These are phyloP conservation scores for Netelia melanura DNA, from an alignment of 2,888 invertebrate species.

Conservation along the genomic window DNA sequence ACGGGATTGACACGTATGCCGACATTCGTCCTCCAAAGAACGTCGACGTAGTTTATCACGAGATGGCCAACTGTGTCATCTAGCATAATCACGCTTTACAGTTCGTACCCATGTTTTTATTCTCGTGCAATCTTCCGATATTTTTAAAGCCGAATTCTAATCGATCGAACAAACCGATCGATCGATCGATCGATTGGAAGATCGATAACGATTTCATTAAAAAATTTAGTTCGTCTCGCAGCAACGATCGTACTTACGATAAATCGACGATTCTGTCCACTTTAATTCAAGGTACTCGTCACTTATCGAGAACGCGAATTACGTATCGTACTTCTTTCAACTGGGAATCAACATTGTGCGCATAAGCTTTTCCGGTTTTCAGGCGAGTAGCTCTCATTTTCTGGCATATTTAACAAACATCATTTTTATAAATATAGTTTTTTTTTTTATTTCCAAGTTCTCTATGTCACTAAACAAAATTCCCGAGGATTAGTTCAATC, in stretches of 20 bases:
- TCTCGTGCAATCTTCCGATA: background rate
- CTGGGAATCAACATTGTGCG: slow-evolving; percentile 75
- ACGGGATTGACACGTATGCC: slow-evolving; percentile 60
- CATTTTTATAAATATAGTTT: too few relatives aligned
- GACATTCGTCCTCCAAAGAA: slow-evolving; percentile 65
- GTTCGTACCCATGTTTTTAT: slow-evolving; percentile 36
- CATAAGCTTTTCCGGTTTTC: slow-evolving; percentile 75
- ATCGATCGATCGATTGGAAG: background rate
- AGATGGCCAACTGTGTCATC: slow-evolving; percentile 68
- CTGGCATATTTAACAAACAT: background rate
- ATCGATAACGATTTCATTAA: background rate
- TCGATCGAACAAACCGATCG: background rate
- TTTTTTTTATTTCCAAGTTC: too few relatives aligned
- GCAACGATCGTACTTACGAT: background rate
- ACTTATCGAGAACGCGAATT: slow-evolving; percentile 70
- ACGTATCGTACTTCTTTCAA: slow-evolving; percentile 74
- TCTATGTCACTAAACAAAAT: too few relatives aligned
- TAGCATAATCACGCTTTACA: slow-evolving; percentile 69
- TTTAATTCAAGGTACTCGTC: slow-evolving; percentile 69
- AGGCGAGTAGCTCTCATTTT: slow-evolving; percentile 66
- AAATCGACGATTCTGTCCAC: background rate
- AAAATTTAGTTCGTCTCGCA: too few relatives aligned
- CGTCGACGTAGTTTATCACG: slow-evolving; percentile 61
- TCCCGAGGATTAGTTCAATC: too few relatives aligned
- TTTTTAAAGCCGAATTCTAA: background rate